Evolutionary conservation across 1,140 invertebrate genomes (phyloP).

Genomic region (Drosophila murphyi): DNA sequence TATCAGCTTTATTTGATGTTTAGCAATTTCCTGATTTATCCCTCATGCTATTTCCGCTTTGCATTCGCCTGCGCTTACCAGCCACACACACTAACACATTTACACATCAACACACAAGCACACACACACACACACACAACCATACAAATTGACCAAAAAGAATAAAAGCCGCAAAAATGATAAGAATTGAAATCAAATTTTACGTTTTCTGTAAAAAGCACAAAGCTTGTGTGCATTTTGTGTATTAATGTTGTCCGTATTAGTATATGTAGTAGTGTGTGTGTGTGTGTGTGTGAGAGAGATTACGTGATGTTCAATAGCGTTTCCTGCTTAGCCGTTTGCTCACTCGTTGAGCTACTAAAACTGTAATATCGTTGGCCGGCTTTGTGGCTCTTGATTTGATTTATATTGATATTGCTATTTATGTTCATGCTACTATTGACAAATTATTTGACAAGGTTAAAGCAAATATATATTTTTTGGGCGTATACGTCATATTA

Average conservation of each 20-base stretch:
- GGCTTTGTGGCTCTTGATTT: conserved; percentile 67
- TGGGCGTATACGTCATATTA: background rate
- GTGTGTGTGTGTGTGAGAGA: conserved; percentile 35
- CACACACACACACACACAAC: background rate
- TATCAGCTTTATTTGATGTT: conserved; percentile 82
- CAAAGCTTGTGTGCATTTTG: conserved; percentile 32
- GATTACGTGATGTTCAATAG: conserved; percentile 79
- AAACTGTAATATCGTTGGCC: conserved; percentile 42
- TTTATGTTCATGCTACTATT: conserved; percentile 35
- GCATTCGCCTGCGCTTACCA: conserved; percentile 78
- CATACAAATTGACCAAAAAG: conserved; percentile 24
- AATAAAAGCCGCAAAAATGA: conserved; percentile 66
- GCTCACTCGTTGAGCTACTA: conserved; percentile 39
- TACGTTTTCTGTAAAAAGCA: conserved; percentile 52
- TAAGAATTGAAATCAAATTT: conserved; percentile 80
- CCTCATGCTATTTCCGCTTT: conserved; percentile 81
- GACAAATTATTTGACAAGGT: conserved; percentile 63
- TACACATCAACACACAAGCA: background rate
- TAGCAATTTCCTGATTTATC: conserved; percentile 83
- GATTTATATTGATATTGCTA: conserved; percentile 73
- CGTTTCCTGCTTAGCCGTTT: conserved; percentile 72
- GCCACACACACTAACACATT: conserved; percentile 1
- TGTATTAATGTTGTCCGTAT: background rate
- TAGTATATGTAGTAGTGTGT: conserved; percentile 1
- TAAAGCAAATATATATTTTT: conserved; percentile 20